Evolutionary conservation across 2,797 vertebrate genomes (phyloP).

Genomic region (Helicolenus hilgendorfi): DNA sequence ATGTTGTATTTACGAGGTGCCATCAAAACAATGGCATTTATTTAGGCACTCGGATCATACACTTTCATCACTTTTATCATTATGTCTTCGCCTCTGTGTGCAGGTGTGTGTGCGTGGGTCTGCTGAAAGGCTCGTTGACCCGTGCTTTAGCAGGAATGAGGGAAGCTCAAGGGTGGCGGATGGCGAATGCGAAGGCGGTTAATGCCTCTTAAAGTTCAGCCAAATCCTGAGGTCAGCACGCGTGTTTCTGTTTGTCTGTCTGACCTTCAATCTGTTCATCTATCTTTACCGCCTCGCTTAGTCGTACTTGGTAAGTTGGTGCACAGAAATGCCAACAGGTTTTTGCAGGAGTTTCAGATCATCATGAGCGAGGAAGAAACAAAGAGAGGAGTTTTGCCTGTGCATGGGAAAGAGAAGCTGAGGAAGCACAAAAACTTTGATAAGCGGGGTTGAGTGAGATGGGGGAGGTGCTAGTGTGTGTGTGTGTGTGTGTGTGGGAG

Average conservation of each 20-base stretch:
- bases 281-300: neutral
- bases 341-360: conserved; percentile 7
- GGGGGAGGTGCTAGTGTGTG: conserved; percentile 46
- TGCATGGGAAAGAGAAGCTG: conserved; percentile 70
- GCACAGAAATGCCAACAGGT: neutral
- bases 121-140: conserved; percentile 48
- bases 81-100: conserved; percentile 41
- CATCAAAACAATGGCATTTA: conserved; percentile 82
- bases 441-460: conserved; percentile 61
- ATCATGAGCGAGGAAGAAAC: neutral
- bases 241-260: conserved; percentile 9
- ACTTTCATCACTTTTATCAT: conserved; percentile 73
- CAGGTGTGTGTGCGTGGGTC: conserved; percentile 21
- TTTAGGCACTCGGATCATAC: conserved; percentile 64
- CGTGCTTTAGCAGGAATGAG: conserved; percentile 15
- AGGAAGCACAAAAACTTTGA: conserved; percentile 71
- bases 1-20: conserved; percentile 75
- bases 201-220: conserved; percentile 75
- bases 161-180: conserved; percentile 45
- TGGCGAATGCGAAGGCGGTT: conserved; percentile 20
- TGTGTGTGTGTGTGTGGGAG: conserved; percentile 46
- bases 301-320: neutral
- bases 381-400: conserved; percentile 20
- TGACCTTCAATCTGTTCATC: conserved; percentile 62
- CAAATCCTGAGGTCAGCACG: conserved; percentile 56